These are phyloP conservation scores for Caenorhabditis sp. DNA, from an alignment of 2,888 invertebrate genomes.

Conservation along the genomic window DNA sequence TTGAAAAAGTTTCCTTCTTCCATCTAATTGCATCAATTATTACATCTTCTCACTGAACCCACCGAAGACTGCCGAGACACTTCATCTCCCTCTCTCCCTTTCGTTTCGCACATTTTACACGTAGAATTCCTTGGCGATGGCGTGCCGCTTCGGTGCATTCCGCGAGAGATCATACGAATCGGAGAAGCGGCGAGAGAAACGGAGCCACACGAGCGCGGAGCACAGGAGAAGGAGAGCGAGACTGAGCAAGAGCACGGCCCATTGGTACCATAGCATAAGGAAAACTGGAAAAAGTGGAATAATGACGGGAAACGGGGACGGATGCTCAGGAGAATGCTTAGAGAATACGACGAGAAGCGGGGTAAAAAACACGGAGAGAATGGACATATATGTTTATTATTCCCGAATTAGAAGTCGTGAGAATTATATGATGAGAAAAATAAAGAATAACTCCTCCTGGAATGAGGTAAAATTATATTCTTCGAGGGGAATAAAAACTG, in stretches of 20 bases:
- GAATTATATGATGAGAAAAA: too few relatives aligned
- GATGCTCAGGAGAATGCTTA: background rate
- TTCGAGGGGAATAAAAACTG: too few relatives aligned
- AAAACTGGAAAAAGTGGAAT: slow-evolving; percentile 1
- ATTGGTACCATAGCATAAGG: slow-evolving; percentile 46
- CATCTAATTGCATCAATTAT: slow-evolving; percentile 37
- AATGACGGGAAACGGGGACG: background rate
- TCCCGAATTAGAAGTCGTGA: background rate
- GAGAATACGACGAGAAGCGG: background rate
- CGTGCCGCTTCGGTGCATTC: slow-evolving; percentile 31
- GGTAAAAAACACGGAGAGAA: background rate
- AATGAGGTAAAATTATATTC: too few relatives aligned
- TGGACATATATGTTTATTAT: background rate
- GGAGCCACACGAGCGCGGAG: slow-evolving; percentile 23
- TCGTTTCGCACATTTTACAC: too few relatives aligned
- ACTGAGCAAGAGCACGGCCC: slow-evolving; percentile 5
- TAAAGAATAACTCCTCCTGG: too few relatives aligned
- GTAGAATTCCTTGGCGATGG: slow-evolving; percentile 47
- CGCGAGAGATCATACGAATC: slow-evolving; percentile 48
- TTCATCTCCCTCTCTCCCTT: background rate
- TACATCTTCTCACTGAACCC: slow-evolving; percentile 2
- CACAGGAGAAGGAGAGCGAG: slow-evolving; percentile 6
- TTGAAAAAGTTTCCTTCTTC: slow-evolving; percentile 6
- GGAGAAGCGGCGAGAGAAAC: slow-evolving; percentile 41
- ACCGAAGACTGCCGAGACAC: slow-evolving; percentile 5